Conservation (phyloP, 2,888 invertebrate genomes). For the Dynastes grantii region DNA sequence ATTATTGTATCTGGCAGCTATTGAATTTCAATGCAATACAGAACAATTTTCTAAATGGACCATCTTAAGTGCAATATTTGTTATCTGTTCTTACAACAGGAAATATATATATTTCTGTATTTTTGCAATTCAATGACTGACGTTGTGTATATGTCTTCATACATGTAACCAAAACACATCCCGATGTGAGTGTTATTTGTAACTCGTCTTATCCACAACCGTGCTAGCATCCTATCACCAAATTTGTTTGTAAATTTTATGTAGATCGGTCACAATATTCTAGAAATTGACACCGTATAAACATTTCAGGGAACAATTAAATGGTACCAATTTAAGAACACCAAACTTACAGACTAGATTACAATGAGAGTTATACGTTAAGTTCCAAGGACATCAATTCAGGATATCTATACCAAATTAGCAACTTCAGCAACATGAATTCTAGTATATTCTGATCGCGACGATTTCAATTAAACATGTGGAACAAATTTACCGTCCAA, state of each 20-base stretch:
- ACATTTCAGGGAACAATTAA: constrained; percentile 50
- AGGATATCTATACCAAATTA: constrained; percentile 28
- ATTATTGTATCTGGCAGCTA: background rate
- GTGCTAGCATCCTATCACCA: constrained; percentile 12
- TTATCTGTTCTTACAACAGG: background rate
- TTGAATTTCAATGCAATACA: constrained; percentile 21
- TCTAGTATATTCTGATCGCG: constrained; percentile 45
- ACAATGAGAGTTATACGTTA: constrained; percentile 33
- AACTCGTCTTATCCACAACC: background rate
- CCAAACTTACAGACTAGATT: constrained; percentile 43
- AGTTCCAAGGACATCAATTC: constrained; percentile 35
- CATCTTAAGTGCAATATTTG: constrained; percentile 25
- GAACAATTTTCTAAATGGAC: background rate
- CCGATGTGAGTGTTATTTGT: background rate
- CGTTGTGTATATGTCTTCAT: constrained; percentile 8
- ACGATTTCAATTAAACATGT: constrained; percentile 32
- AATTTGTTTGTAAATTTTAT: constrained; percentile 14
- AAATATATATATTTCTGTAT: constrained; percentile 1
- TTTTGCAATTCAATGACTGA: constrained; percentile 6
- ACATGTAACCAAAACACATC: constrained; percentile 2
- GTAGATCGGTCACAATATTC: constrained; percentile 36
- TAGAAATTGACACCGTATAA: constrained; percentile 42
- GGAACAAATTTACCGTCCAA: constrained; percentile 50
- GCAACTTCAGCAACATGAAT: constrained; percentile 21
- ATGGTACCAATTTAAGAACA: constrained; percentile 47